Conservation (phyloP, 2,113 vertebrate genomes). For the Tragelaphus imberbis region DNA sequence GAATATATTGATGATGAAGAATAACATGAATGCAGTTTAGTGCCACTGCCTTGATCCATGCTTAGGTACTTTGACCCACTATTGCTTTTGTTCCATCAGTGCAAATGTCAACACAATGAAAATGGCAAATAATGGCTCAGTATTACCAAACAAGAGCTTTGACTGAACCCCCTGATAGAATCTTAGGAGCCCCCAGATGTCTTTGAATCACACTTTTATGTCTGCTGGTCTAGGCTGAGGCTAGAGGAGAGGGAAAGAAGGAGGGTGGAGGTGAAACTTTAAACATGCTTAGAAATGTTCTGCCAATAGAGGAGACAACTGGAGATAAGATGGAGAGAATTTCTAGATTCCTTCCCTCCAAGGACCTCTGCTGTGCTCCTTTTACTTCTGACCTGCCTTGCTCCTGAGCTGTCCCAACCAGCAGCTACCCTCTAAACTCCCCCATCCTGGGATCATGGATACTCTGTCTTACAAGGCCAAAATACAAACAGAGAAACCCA, state of each 20-base stretch:
- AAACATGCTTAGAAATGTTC: not conserved
- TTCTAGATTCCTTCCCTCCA: not conserved
- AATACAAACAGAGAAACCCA: not conserved
- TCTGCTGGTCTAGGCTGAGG: not conserved
- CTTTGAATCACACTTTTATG: conserved; percentile 16
- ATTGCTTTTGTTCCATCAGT: not conserved
- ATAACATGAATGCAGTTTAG: not conserved
- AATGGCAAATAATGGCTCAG: not conserved
- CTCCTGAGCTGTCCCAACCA: not conserved
- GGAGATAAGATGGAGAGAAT: not conserved
- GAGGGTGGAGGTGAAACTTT: not conserved
- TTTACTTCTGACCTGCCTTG: not conserved
- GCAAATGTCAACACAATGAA: not conserved
- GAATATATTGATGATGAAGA: not conserved
- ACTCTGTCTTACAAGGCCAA: not conserved
- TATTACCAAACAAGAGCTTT: not conserved
- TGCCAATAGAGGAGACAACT: not conserved
- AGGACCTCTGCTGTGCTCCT: not conserved
- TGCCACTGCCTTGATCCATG: not conserved
- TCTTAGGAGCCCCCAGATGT: not conserved
- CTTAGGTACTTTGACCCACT: not conserved
- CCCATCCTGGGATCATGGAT: not conserved
- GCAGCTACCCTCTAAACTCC: not conserved
- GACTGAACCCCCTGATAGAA: not conserved
- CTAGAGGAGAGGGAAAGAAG: not conserved